These are phyloP conservation scores for Aphis gossypii DNA, from an alignment of 1,140 invertebrate genomes.

Conservation along the genomic window DNA sequence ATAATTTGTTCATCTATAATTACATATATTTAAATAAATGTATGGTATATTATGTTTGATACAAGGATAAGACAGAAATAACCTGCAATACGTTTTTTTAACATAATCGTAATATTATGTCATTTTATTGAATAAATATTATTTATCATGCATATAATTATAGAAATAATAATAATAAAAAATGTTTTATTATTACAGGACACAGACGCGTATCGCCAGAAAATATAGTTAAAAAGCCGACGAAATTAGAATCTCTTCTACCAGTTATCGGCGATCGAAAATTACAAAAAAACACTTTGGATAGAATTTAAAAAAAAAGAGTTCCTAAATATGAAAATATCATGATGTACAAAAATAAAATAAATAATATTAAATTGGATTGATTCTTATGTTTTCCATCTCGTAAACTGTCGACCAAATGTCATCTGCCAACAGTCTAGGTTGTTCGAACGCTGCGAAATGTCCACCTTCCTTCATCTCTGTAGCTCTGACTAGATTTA, in stretches of 20 bases:
- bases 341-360: not conserved
- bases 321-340: not conserved
- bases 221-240: slow-evolving; percentile 57
- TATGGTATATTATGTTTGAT: not conserved
- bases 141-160: not conserved
- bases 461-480: slow-evolving; percentile 77
- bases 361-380: not conserved
- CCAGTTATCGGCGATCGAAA: slow-evolving; percentile 59
- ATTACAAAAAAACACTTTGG: slow-evolving; percentile 60
- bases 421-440: slow-evolving; percentile 74
- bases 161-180: not conserved
- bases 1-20: not conserved
- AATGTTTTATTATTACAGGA: not conserved
- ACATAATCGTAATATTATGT: not conserved
- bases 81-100: not conserved
- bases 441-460: slow-evolving; percentile 84
- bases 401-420: slow-evolving; percentile 65
- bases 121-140: not conserved
- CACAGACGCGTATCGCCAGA: slow-evolving; percentile 58
- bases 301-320: slow-evolving; percentile 60
- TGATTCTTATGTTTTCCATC: slow-evolving; percentile 28
- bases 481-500: slow-evolving; percentile 72
- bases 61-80: not conserved
- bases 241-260: slow-evolving; percentile 60
- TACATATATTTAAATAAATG: not conserved